A percentile compares a stretch with the other conserved stretches of the same genome.
Conservation (phyloP, 2,888 invertebrate species). For the Caenorhabditis drosophilae region DNA sequence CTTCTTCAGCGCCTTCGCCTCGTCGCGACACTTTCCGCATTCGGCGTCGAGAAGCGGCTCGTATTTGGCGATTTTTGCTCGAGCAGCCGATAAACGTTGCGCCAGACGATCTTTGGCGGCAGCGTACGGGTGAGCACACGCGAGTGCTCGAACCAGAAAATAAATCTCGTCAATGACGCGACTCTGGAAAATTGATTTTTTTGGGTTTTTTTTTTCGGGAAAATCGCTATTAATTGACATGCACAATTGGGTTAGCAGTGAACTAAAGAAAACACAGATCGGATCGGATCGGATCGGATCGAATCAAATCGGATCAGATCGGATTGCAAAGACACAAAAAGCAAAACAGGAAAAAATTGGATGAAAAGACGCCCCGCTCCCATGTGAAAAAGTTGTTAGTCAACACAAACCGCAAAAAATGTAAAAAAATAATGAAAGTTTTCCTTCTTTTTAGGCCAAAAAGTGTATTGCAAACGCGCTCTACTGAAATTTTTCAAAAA, state of each 20-base stretch:
- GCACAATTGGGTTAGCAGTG: not conserved
- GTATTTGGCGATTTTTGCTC: conserved; percentile 45
- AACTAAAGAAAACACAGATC: not conserved
- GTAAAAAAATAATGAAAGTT: too few relatives aligned
- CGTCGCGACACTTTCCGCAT: conserved; percentile 25
- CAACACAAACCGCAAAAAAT: too few relatives aligned
- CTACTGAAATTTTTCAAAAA: too few relatives aligned
- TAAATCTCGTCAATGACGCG: conserved; percentile 52
- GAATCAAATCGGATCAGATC: not conserved
- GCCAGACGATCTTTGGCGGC: conserved; percentile 37
- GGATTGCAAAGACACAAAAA: not conserved
- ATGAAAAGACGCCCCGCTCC: not conserved
- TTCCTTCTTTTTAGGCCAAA: too few relatives aligned
- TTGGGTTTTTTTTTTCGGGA: too few relatives aligned
- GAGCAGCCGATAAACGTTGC: conserved; percentile 38
- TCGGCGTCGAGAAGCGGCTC: conserved; percentile 43
- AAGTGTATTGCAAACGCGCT: too few relatives aligned
- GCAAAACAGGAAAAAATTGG: not conserved
- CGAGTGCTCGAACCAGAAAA: conserved; percentile 40
- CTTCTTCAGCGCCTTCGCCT: conserved; percentile 1
- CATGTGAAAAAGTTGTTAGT: too few relatives aligned
- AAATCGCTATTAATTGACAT: not conserved
- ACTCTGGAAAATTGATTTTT: conserved; percentile 36
- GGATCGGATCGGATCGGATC: too few relatives aligned
- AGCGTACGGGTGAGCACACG: conserved; percentile 39